Evolutionary conservation across 2,797 vertebrate species (phyloP).

Genomic region (Sebastes trivittatus): DNA sequence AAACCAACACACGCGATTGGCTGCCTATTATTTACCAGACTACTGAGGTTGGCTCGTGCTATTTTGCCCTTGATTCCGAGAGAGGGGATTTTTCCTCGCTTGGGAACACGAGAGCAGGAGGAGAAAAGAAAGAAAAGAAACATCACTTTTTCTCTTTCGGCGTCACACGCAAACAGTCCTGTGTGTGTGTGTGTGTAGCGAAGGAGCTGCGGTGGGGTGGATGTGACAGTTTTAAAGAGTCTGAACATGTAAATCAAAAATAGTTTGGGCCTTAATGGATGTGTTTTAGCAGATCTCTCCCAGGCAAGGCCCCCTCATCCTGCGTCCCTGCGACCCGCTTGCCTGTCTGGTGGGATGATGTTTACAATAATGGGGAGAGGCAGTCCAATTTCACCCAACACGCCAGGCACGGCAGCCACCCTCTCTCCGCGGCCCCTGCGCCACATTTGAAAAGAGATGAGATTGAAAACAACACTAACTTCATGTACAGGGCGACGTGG

Average conservation of each 20-base stretch:
- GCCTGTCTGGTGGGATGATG: conserved; percentile 85
- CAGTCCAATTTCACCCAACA: conserved; percentile 88
- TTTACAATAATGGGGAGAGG: conserved; percentile 89
- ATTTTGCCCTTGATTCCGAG: conserved; percentile 70
- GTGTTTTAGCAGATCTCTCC: conserved; percentile 84
- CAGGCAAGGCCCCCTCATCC: conserved; percentile 70
- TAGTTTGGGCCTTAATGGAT: conserved; percentile 86
- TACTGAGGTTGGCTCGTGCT: conserved; percentile 73
- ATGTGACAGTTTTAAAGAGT: conserved; percentile 86
- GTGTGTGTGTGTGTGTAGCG: conserved; percentile 1
- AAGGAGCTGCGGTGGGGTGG: conserved; percentile 46
- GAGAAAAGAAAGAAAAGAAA: conserved; percentile 52
- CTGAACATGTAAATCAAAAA: conserved; percentile 88
- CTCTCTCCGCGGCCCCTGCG: conserved; percentile 73
- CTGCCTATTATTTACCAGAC: conserved; percentile 87
- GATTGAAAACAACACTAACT: conserved; percentile 85
- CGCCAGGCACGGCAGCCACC: conserved; percentile 78
- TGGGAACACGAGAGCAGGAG: conserved; percentile 49
- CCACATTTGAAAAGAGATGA: conserved; percentile 85
- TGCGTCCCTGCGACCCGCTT: conserved; percentile 73
- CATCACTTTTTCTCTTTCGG: conserved; percentile 13
- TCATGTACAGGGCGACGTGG: conserved; percentile 70
- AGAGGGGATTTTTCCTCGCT: conserved; percentile 53
- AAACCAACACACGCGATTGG: conserved; percentile 80
- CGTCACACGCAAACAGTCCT: conserved; percentile 4